Base-by-base conservation (phyloP, 2,797 vertebrate species). In the Petrocephalus sullivani region DNA sequence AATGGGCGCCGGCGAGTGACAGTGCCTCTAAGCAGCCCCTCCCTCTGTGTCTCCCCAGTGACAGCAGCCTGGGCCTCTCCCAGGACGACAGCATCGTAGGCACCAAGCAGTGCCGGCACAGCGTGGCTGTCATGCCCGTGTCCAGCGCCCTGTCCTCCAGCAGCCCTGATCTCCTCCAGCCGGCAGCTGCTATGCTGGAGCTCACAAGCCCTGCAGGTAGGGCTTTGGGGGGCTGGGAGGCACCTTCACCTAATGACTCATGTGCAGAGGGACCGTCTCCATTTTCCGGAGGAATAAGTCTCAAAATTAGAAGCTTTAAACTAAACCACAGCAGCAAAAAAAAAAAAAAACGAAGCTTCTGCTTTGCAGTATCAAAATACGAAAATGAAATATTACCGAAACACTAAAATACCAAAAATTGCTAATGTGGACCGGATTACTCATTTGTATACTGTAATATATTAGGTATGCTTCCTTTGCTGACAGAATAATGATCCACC, bases 11-110 rank as follows among this genome's bases (percentile, higher is more conserved):
- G 37, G 19, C 37, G 46, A 19, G 33, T n/a, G 28, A 37, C 64
- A 5, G 28, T 28, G 4, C 28, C 12, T 14, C 64, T 71, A 4
- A 23, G 6, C 16, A 78, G 19, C 37, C 6, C 37, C 28, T 3
- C n/a, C 1, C 33, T 8, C 46, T 4, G 21, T 49, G 0, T 85
- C 14, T 28, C 53, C 49, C 46, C 93, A 99, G 98, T 21, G 98
- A 99, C 1, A 97, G 97, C 0, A 95, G 97, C 0, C 94, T 98
- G 91, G 96, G 96, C 91, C 97, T 99, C 89, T 98, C 98, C 0
- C 98, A 99, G 94, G 98, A 99, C 23, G 98, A 99, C 95, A 99
- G 98, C 94, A 97, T 99, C 0, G 97, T 99, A 88, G 98, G 98
- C 1, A 99, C 98, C 0, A 97, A 97, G 89, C 98, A 98, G 94